Conservation (phyloP, 2,888 invertebrate species). For the Oscheius sp. region DNA sequence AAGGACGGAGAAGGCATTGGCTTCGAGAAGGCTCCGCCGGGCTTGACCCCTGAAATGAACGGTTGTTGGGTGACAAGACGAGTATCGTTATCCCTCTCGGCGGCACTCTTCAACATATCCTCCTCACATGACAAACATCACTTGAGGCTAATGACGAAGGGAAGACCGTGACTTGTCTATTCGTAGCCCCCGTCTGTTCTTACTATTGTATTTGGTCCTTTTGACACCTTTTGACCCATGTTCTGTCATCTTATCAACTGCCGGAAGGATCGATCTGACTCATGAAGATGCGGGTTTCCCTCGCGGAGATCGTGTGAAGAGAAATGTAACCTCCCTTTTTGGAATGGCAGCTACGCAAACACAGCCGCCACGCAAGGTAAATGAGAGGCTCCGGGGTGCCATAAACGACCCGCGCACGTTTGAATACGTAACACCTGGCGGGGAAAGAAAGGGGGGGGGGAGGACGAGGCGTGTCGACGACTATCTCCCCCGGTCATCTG, state of each 20-base stretch:
- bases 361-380: conserved; percentile 20
- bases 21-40: conserved; percentile 29
- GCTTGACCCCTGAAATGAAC: conserved; percentile 23
- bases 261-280: not conserved
- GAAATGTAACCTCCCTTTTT: conserved; percentile 1
- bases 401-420: conserved; percentile 22
- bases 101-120: conserved; percentile 26
- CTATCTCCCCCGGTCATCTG: conserved; percentile 1
- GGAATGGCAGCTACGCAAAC: conserved; percentile 25
- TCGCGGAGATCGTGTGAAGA: not conserved
- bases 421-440: conserved; percentile 30
- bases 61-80: conserved; percentile 19
- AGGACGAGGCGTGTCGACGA: conserved; percentile 5
- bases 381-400: conserved; percentile 29
- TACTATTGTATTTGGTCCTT: not conserved
- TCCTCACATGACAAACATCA: not conserved
- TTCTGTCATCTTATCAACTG: conserved; percentile 8
- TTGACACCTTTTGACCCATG: not conserved
- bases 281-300: not conserved
- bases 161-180: not conserved
- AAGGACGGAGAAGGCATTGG: conserved; percentile 40
- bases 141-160: not conserved
- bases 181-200: not conserved
- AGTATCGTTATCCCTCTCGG: conserved; percentile 25
- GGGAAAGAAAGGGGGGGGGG: not conserved